Percentiles rank a stretch among this genome's conserved stretches.
Evolutionary conservation across 2,113 vertebrate genomes (phyloP).

Genomic region (Microcebus griseorufus): DNA sequence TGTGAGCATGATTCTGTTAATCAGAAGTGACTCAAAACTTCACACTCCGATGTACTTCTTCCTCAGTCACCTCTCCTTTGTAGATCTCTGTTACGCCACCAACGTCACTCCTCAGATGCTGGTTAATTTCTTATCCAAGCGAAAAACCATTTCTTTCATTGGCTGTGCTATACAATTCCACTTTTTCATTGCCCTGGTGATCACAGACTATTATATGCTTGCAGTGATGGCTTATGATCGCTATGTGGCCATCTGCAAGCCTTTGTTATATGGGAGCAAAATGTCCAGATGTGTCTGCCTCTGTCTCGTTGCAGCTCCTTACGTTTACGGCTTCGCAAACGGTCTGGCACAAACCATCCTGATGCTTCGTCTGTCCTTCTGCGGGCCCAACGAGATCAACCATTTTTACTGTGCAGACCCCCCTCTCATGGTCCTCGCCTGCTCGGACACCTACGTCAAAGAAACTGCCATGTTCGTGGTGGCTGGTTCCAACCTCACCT

Average conservation of each 20-base stretch:
- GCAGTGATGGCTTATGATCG: constrained; percentile 86
- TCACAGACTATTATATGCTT: constrained; percentile 84
- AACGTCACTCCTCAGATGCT: constrained; percentile 84
- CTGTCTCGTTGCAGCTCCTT: no score
- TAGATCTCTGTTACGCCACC: constrained; percentile 82
- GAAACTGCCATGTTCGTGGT: no score
- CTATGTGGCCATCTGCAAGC: constrained; percentile 85
- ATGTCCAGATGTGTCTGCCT: no score
- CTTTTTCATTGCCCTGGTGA: constrained; percentile 77
- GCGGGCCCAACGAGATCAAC: no score
- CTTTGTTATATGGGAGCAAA: constrained; percentile 82
- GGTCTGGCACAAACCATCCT: no score
- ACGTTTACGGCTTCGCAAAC: no score
- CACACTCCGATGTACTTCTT: constrained; percentile 86
- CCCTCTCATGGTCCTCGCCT: no score
- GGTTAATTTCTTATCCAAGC: constrained; percentile 72
- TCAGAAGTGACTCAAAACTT: constrained; percentile 72
- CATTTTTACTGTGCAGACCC: no score
- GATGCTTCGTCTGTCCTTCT: no score
- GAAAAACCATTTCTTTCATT: constrained; percentile 76
- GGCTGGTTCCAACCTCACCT: no score
- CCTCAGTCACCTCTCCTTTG: constrained; percentile 83
- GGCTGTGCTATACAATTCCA: constrained; percentile 82
- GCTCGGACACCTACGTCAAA: no score
- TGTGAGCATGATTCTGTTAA: constrained; percentile 74